Conservation (phyloP, 2,888 invertebrate genomes). For the Thecophora atra region DNA sequence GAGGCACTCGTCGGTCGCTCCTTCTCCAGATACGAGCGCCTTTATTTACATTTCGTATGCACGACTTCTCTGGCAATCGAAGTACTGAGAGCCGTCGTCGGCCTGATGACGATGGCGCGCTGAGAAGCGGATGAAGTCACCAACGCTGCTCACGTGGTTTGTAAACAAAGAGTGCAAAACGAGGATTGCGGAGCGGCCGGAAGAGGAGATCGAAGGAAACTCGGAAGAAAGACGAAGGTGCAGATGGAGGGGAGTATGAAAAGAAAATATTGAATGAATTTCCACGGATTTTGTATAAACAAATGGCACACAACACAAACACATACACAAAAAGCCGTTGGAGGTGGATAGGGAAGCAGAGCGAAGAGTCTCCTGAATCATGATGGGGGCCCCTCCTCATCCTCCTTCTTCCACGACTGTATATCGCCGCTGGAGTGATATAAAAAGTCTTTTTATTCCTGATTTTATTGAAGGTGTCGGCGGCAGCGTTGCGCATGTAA, state of each 20-base stretch:
- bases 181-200: neutral
- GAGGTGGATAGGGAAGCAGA: neutral
- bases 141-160: neutral
- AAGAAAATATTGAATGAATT: slow-evolving; percentile 26
- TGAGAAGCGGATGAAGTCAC: slow-evolving; percentile 3
- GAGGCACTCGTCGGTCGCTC: neutral
- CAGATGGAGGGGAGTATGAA: neutral
- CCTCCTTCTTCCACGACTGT: slow-evolving; percentile 17
- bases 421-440: slow-evolving; percentile 41
- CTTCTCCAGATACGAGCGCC: neutral
- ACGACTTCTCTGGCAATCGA: slow-evolving; percentile 29
- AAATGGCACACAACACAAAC: slow-evolving; percentile 33
- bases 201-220: neutral
- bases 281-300: slow-evolving; percentile 36
- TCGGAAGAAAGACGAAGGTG: neutral
- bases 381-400: neutral
- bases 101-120: slow-evolving; percentile 17
- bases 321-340: neutral
- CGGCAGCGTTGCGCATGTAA: slow-evolving; percentile 20
- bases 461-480: slow-evolving; percentile 33
- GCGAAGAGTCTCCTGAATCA: slow-evolving; percentile 9
- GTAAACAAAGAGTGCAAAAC: no score
- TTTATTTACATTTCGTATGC: slow-evolving; percentile 34
- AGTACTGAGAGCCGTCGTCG: slow-evolving; percentile 1
- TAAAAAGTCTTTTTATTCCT: slow-evolving; percentile 28